These are phyloP conservation scores for Synodontis membranacea DNA, from an alignment of 2,113 vertebrate species.

Conservation along the genomic window DNA sequence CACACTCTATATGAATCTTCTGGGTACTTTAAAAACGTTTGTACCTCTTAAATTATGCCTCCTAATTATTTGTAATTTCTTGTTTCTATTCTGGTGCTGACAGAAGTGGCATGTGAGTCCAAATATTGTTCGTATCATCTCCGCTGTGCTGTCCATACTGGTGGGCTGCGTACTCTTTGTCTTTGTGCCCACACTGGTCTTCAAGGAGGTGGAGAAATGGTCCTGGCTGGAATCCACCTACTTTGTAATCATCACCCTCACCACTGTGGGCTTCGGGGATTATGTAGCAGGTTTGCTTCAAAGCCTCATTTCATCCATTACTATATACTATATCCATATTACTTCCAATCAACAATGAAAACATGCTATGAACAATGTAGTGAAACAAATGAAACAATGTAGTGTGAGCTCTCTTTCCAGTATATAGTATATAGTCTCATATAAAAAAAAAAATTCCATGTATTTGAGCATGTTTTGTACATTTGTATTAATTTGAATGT, in stretches of 20 bases:
- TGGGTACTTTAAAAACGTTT: background rate
- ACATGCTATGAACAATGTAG: background rate
- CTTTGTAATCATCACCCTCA: slow-evolving; percentile 88
- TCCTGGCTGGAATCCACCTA: slow-evolving; percentile 81
- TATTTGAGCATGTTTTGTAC: background rate
- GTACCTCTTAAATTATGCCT: background rate
- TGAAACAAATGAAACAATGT: no score
- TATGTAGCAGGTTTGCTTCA: slow-evolving; percentile 81
- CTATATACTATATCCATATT: no score
- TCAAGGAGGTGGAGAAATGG: slow-evolving; percentile 82
- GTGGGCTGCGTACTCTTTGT: slow-evolving; percentile 84
- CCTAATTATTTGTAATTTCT: background rate
- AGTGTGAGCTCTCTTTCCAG: background rate
- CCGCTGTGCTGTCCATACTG: slow-evolving; percentile 83
- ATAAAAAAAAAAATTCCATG: no score
- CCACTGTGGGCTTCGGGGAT: slow-evolving; percentile 89
- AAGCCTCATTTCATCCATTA: background rate
- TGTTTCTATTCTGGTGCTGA: slow-evolving; percentile 31
- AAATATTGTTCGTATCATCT: slow-evolving; percentile 81
- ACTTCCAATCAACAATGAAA: background rate
- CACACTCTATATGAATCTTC: background rate
- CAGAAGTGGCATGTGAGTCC: slow-evolving; percentile 87
- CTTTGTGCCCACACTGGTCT: slow-evolving; percentile 79
- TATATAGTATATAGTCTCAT: no score
- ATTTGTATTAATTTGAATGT: background rate